Evolutionary conservation across 2,888 invertebrate species (phyloP).

Genomic region (Cephus sareptanus): DNA sequence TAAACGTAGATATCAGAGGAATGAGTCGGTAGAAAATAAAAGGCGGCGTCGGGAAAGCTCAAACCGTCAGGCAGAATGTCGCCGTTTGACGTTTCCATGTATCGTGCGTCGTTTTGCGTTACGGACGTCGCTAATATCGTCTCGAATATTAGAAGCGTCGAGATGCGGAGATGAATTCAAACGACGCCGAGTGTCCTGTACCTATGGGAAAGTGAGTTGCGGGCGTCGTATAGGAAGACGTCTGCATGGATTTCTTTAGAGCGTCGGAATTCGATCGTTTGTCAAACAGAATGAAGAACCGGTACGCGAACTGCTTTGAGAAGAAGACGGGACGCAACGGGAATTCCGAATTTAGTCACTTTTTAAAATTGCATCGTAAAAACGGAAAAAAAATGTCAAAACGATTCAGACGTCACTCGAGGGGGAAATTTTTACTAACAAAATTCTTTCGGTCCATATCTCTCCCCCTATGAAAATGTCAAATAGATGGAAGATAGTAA

Average conservation of each 20-base stretch:
- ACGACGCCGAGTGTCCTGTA: background rate
- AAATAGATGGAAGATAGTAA: no score
- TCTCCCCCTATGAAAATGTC: background rate
- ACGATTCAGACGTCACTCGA: background rate
- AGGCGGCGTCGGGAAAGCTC: background rate
- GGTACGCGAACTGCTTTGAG: background rate
- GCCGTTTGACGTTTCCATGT: slow-evolving; percentile 57
- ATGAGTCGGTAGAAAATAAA: background rate
- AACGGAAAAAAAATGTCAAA: background rate
- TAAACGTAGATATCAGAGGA: background rate
- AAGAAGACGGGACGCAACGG: background rate
- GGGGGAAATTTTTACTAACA: background rate
- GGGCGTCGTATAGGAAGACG: slow-evolving; percentile 24
- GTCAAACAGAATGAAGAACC: slow-evolving; percentile 51
- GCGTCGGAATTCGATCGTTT: slow-evolving; percentile 62
- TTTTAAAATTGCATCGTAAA: background rate
- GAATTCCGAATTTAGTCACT: background rate
- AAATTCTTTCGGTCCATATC: background rate
- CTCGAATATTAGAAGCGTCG: slow-evolving; percentile 38
- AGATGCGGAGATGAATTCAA: slow-evolving; percentile 5
- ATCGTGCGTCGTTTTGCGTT: slow-evolving; percentile 61
- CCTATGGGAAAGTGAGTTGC: slow-evolving; percentile 36
- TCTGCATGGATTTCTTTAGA: slow-evolving; percentile 47
- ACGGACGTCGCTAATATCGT: slow-evolving; percentile 55
- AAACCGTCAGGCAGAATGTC: slow-evolving; percentile 32